Evolutionary conservation across 1,140 invertebrate genomes (phyloP), one percentile per base, ranked within the genome.

Genomic region (Hyles euphorbiae): DNA sequence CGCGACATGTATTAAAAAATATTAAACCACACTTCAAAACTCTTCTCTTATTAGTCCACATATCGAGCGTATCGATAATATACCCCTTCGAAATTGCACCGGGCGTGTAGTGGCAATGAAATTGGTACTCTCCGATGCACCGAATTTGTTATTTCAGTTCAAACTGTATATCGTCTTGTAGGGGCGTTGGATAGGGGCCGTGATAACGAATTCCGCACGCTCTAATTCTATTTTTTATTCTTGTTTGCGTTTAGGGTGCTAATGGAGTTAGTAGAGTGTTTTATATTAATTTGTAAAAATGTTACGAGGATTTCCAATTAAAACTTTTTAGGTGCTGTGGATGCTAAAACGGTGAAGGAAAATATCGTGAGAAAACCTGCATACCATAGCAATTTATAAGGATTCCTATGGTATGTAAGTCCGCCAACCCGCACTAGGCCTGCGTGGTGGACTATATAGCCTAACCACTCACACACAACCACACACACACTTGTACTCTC

Each of bases 191-290:
- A 22, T 67, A 66, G 74, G 63, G 56, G 61, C 52, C 36, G 60
- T 63, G 65, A 56, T 67, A 76, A 73, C 78, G 77, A 63, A 80
- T 78, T 80, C 72, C 70, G 63, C 74, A 76, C 65, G 72, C 72
- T 71, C 70, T 77, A 78, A 81, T 81, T 74, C 66, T 70, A 74
- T 78, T 76, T 77, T 54, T 63, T 58, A 65, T 51, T 69, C 61
- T 74, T 76, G 70, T 61, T 34, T 58, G 71, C 59, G 64, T 67
- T 71, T 65, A 61, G 61, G 63, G 68, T 51, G 54, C 64, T 76
- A 76, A 70, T 77, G 72, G 65, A 75, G 60, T 67, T 68, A 32
- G 34, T 40, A 12, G 5, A 7, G 12, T 54, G 53, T 54, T 70
- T 58, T 58, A 5, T 5, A 40, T 40, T 40, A 40, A 40, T 40